Conservation (phyloP, 2,888 invertebrate species). For the Lottia scabra region DNA sequence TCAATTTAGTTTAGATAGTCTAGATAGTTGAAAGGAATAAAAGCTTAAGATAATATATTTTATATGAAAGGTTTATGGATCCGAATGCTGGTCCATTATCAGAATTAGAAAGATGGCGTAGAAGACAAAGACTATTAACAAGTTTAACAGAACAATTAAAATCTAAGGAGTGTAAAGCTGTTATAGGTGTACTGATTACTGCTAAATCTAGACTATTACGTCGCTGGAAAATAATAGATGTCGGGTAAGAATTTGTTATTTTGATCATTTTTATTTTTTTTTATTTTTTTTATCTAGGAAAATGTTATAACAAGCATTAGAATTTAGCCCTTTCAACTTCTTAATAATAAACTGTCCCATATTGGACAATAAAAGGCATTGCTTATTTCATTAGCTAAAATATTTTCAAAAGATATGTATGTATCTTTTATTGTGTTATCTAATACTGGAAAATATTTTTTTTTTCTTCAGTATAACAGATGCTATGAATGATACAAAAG, state of each 20-base stretch:
- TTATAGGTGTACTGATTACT: conserved; percentile 67
- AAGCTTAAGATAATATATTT: not conserved
- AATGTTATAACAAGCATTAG: too few species aligned
- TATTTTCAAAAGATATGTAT: too few species aligned
- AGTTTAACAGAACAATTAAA: conserved; percentile 68
- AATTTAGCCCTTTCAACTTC: too few species aligned
- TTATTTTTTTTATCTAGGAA: too few species aligned
- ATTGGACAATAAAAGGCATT: too few species aligned
- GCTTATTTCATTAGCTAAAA: too few species aligned
- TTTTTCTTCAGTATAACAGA: conserved; percentile 65
- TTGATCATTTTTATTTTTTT: too few species aligned
- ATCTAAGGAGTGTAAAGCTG: conserved; percentile 68
- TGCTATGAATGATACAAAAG: conserved; percentile 69
- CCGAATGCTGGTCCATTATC: conserved; percentile 67
- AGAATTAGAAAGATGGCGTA: conserved; percentile 66
- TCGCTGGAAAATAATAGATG: conserved; percentile 68
- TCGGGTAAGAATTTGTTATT: conserved; percentile 51
- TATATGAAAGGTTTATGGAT: conserved; percentile 55
- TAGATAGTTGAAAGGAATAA: too few species aligned
- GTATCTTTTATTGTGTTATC: too few species aligned
- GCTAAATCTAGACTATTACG: conserved; percentile 68
- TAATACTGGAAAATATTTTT: not conserved
- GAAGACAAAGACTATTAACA: conserved; percentile 66
- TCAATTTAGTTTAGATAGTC: too few species aligned
- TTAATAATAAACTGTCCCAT: too few species aligned